Evolutionary conservation across 2,888 invertebrate genomes (phyloP).

Genomic region (Apotomis capreana): DNA sequence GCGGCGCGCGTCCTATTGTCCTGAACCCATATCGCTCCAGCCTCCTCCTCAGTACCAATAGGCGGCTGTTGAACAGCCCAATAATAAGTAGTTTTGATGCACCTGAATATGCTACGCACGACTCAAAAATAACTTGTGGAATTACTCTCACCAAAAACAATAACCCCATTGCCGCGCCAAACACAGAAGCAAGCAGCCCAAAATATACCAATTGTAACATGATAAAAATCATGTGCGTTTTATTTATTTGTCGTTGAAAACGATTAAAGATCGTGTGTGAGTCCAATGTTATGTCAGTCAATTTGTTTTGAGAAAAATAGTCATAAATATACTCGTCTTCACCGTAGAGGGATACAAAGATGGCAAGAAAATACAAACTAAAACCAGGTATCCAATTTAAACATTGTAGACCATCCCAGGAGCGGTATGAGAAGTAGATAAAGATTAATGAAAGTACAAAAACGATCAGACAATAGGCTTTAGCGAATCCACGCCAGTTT

Average conservation of each 20-base stretch:
- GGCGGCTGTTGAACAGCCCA: background rate
- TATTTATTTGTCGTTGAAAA: background rate
- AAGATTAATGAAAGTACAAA: background rate
- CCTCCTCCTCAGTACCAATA: constrained; percentile 1
- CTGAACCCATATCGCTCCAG: constrained; percentile 5
- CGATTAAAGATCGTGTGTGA: background rate
- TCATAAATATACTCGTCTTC: constrained; percentile 2
- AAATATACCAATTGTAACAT: no score
- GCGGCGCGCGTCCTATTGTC: background rate
- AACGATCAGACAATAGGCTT: background rate
- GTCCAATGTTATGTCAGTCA: constrained; percentile 5
- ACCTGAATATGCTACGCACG: background rate
- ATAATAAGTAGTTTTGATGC: background rate
- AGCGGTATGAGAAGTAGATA: background rate
- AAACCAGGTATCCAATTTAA: background rate
- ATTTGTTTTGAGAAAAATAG: background rate
- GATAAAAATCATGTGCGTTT: background rate
- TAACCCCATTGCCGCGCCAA: no score
- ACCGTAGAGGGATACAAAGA: background rate
- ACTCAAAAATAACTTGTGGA: background rate
- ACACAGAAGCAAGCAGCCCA: background rate
- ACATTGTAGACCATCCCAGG: background rate
- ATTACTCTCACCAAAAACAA: background rate
- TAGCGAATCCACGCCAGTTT: background rate
- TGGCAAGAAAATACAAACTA: background rate